A percentile compares a stretch with the other conserved stretches of the same genome.
These are phyloP conservation scores for Mesorhabditis sp. DNA, from an alignment of 2,888 invertebrate species.

Conservation along the genomic window DNA sequence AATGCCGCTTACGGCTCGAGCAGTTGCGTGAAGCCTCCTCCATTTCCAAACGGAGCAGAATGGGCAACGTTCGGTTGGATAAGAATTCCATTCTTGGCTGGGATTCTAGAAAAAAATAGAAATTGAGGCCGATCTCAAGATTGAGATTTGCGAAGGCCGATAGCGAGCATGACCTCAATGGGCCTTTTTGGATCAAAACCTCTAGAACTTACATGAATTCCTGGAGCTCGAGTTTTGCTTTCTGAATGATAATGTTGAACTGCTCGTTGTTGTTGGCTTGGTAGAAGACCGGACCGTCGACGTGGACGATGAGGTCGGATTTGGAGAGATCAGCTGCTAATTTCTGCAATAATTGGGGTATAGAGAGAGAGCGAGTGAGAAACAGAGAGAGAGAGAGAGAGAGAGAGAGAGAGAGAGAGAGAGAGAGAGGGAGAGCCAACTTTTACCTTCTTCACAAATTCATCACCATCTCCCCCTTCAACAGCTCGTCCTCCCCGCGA, in stretches of 20 bases:
- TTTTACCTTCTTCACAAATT: too few species aligned
- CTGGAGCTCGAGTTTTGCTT: not conserved
- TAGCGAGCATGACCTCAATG: not conserved
- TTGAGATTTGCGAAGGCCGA: too few species aligned
- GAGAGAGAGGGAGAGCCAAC: too few species aligned
- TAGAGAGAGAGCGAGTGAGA: too few species aligned
- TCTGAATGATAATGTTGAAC: not conserved
- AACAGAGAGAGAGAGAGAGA: too few species aligned
- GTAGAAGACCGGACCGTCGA: not conserved
- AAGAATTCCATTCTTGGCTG: not conserved
- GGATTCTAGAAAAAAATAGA: not conserved
- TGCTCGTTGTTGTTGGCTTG: not conserved
- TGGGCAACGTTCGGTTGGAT: constrained; percentile 1
- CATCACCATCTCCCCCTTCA: too few species aligned
- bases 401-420: too few species aligned
- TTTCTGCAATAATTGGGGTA: too few species aligned
- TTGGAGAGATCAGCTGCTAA: not conserved
- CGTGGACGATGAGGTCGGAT: not conserved
- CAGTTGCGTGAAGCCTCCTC: not conserved
- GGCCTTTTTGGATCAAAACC: not conserved
- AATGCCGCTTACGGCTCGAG: too few species aligned
- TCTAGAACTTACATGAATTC: not conserved
- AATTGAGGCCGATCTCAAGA: too few species aligned
- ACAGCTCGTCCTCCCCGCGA: too few species aligned
- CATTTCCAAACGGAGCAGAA: not conserved